phyloP scores from a whole-genome alignment of 2,888 invertebrate species.

The Augochlorella aurata region DNA sequence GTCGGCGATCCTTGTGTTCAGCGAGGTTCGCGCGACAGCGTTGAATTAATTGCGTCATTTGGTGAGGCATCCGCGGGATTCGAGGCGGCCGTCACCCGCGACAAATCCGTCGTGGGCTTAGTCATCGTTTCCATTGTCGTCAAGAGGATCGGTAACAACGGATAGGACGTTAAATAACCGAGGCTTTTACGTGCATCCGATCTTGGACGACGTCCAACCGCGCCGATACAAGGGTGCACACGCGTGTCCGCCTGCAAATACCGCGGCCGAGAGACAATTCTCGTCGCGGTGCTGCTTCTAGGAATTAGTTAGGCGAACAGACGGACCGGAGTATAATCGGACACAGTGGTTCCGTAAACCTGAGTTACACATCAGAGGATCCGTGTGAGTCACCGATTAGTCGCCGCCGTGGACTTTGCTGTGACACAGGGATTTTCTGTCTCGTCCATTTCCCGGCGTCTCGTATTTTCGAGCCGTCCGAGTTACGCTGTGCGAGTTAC shows the following conservation, averaged over 20 bases:
- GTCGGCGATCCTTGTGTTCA: neutral
- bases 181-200: constrained; percentile 31
- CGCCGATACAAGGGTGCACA: constrained; percentile 22
- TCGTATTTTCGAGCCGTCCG: neutral
- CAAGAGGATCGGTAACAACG: neutral
- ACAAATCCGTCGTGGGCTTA: constrained; percentile 14
- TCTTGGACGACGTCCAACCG: constrained; percentile 51
- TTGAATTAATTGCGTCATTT: constrained; percentile 8
- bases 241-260: constrained; percentile 25
- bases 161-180: constrained; percentile 35
- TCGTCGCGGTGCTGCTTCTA: constrained; percentile 54
- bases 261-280: constrained; percentile 51
- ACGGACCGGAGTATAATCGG: constrained; percentile 5
- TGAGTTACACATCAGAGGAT: constrained; percentile 32
- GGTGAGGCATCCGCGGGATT: constrained; percentile 5
- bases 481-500: too few relatives aligned
- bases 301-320: constrained; percentile 63
- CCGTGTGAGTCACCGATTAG: constrained; percentile 58
- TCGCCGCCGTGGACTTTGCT: constrained; percentile 2
- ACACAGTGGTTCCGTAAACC: constrained; percentile 40
- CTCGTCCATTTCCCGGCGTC: too few relatives aligned
- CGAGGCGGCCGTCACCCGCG: neutral
- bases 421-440: constrained; percentile 17
- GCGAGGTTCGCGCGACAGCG: neutral
- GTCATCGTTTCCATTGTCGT: constrained; percentile 32